Conservation (phyloP, 2,113 vertebrate species). For the Micronycteris hirsuta region DNA sequence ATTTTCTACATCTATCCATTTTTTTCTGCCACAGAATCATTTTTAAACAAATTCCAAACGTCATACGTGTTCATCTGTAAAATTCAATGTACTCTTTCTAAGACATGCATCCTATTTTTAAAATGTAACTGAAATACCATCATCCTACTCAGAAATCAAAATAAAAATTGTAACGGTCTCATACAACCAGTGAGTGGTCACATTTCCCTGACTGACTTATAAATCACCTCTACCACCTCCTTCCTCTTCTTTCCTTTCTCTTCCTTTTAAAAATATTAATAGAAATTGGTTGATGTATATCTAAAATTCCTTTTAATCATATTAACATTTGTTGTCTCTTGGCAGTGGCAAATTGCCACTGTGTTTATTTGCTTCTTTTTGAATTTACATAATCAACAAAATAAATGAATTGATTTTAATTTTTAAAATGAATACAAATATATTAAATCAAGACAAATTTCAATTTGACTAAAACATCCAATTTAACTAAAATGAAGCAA, state of each 20-base stretch:
- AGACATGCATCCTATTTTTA: background rate
- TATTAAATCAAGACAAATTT: background rate
- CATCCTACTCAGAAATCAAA: background rate
- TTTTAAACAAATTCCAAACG: background rate
- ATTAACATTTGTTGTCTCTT: background rate
- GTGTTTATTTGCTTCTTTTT: background rate
- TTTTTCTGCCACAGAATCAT: background rate
- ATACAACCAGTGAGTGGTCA: background rate
- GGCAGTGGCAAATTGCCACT: background rate
- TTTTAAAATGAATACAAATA: background rate
- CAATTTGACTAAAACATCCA: background rate
- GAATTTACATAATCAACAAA: background rate
- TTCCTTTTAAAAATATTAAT: background rate
- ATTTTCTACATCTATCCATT: background rate
- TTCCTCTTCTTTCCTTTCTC: background rate
- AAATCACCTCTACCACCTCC: rapidly evolving
- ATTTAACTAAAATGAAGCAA: background rate
- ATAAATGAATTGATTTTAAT: background rate
- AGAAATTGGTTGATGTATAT: background rate
- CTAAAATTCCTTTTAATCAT: background rate
- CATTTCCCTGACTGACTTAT: background rate
- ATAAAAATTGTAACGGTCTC: background rate
- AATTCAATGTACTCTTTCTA: background rate
- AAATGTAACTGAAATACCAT: background rate
- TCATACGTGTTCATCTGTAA: background rate